These are phyloP conservation scores for Ctenomys sociabilis DNA, from an alignment of 2,113 vertebrate genomes.

Conservation along the genomic window DNA sequence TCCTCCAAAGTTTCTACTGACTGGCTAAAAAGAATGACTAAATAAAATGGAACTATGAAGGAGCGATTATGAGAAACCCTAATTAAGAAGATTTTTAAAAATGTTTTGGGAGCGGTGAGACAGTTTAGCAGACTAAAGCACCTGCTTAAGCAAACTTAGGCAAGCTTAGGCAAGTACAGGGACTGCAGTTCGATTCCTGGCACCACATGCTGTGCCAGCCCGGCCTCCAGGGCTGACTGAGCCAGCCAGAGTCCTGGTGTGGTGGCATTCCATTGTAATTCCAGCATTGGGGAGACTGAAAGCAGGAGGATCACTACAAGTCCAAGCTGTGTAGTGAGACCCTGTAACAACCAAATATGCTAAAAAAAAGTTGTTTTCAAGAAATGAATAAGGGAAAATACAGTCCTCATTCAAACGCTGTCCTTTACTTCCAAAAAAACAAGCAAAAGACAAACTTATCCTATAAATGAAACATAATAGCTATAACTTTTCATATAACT, in stretches of 20 bases:
- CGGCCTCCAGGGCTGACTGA: too few species aligned
- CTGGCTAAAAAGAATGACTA: not conserved
- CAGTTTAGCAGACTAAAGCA: too few species aligned
- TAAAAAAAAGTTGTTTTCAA: not conserved
- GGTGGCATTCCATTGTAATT: too few species aligned
- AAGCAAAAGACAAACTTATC: not conserved
- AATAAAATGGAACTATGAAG: slow-evolving; percentile 25
- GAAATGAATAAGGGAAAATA: slow-evolving; percentile 32
- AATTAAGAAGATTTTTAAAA: not conserved
- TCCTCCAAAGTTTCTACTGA: not conserved
- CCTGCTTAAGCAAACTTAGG: too few species aligned
- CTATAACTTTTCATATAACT: slow-evolving; percentile 53
- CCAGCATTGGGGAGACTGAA: too few species aligned
- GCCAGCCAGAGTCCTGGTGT: too few species aligned
- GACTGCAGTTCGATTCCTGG: too few species aligned
- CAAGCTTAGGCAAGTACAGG: too few species aligned
- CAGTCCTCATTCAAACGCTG: slow-evolving; percentile 23
- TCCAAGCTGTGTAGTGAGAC: too few species aligned
- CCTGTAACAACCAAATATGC: not conserved
- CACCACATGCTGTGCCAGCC: too few species aligned
- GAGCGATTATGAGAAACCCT: not conserved
- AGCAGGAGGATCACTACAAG: too few species aligned
- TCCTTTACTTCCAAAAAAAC: slow-evolving; percentile 27
- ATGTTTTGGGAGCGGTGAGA: too few species aligned
- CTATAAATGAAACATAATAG: slow-evolving; percentile 34